Conservation (phyloP, 2,888 invertebrate species). For the Ochropleura plecta region DNA sequence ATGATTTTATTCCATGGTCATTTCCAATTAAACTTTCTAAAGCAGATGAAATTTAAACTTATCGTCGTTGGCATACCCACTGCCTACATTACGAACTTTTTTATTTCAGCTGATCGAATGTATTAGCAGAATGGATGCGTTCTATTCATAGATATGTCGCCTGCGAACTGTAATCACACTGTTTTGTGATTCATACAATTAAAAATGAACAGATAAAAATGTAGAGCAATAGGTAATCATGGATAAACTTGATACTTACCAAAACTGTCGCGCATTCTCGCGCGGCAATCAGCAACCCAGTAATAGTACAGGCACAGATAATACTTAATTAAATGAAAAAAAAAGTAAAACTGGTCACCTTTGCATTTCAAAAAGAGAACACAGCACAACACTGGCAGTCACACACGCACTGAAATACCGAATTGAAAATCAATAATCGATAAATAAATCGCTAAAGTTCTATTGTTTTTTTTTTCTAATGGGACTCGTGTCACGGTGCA, state of each 20-base stretch:
- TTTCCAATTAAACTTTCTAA: slow-evolving; percentile 63
- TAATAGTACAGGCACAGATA: slow-evolving; percentile 60
- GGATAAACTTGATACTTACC: slow-evolving; percentile 64
- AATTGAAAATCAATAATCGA: slow-evolving; percentile 68
- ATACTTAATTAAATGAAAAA: slow-evolving; percentile 52
- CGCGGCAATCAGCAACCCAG: slow-evolving; percentile 47
- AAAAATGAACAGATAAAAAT: slow-evolving; percentile 52
- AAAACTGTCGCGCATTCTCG: slow-evolving; percentile 64
- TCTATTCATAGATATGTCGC: slow-evolving; percentile 71
- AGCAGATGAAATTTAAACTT: slow-evolving; percentile 54
- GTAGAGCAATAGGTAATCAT: slow-evolving; percentile 30
- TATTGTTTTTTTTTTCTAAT: slow-evolving; percentile 60
- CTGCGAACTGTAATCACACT: slow-evolving; percentile 55
- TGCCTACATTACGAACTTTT: slow-evolving; percentile 54
- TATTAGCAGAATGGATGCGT: slow-evolving; percentile 65
- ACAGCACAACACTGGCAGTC: slow-evolving; percentile 69
- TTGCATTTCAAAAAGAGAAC: slow-evolving; percentile 65
- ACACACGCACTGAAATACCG: slow-evolving; percentile 64
- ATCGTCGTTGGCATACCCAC: slow-evolving; percentile 46
- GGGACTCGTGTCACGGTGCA: slow-evolving; percentile 66
- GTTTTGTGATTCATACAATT: slow-evolving; percentile 63
- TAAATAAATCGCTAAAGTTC: slow-evolving; percentile 45
- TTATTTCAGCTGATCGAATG: slow-evolving; percentile 69
- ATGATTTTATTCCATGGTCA: slow-evolving; percentile 28
- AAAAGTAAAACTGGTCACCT: slow-evolving; percentile 67